Percentiles rank a stretch among this genome's conserved stretches.
These are phyloP conservation scores for Parnassius orleans DNA, from an alignment of 2,888 invertebrate genomes.

Conservation along the genomic window DNA sequence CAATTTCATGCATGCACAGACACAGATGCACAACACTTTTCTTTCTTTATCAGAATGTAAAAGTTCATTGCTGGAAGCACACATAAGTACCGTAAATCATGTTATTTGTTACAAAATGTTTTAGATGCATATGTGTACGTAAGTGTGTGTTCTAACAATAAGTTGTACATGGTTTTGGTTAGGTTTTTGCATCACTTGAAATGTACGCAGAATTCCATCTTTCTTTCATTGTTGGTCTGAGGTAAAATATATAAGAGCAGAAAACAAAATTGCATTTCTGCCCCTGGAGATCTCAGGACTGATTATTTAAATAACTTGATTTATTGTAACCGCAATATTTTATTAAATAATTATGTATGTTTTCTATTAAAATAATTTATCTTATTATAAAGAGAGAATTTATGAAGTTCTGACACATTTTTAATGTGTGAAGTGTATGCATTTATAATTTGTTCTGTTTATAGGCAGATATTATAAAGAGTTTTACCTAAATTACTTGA, in stretches of 20 bases:
- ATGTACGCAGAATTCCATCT: too few species aligned
- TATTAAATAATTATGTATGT: constrained; percentile 11
- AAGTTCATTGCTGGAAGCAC: too few species aligned
- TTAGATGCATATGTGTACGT: too few species aligned
- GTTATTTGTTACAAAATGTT: too few species aligned
- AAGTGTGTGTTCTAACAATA: too few species aligned
- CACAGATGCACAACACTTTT: too few species aligned
- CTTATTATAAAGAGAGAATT: constrained; percentile 13
- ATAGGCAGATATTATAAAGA: constrained; percentile 37
- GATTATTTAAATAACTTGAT: constrained; percentile 28
- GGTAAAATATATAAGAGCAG: not conserved
- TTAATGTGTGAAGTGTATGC: constrained; percentile 30
- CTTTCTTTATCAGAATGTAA: too few species aligned
- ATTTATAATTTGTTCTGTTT: constrained; percentile 34
- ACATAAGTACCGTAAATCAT: too few species aligned
- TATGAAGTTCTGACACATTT: constrained; percentile 19
- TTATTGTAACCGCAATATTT: constrained; percentile 3
- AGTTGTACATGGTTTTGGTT: too few species aligned
- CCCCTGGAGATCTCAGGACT: constrained; percentile 36
- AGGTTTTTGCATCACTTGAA: too few species aligned
- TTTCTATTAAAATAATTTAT: constrained; percentile 18
- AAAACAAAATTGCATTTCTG: not conserved
- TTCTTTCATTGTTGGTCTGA: too few species aligned
- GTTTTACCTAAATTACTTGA: constrained; percentile 49
- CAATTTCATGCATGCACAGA: too few species aligned